These are phyloP conservation scores for Rostratula benghalensis DNA, from an alignment of 2,113 vertebrate species.

Conservation along the genomic window DNA sequence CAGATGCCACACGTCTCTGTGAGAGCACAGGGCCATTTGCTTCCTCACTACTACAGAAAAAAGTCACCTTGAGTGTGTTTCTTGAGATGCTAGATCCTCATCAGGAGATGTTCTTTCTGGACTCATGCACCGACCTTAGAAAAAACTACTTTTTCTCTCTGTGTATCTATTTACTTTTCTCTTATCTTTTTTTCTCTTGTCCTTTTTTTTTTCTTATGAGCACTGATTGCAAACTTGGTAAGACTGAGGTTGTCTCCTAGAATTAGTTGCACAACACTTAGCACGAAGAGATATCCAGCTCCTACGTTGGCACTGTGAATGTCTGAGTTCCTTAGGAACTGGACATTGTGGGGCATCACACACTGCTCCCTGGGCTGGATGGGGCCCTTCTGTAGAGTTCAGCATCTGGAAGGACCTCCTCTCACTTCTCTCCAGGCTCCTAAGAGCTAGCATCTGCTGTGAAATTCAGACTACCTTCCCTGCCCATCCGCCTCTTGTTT, in stretches of 20 bases:
- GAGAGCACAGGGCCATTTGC: neutral
- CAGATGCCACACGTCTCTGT: neutral
- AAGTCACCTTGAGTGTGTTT: neutral
- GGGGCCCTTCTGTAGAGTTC: neutral
- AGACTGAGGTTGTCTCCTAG: neutral
- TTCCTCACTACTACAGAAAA: neutral
- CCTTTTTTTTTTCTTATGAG: neutral
- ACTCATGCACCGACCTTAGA: neutral
- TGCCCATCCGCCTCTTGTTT: slow-evolving; percentile 49
- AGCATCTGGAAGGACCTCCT: neutral
- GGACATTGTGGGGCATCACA: neutral
- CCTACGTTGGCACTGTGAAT: neutral
- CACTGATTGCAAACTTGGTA: neutral
- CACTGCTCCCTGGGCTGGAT: neutral
- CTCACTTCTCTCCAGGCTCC: neutral
- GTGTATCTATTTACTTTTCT: neutral
- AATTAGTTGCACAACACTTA: neutral
- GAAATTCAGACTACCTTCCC: slow-evolving; percentile 48
- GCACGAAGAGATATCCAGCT: neutral
- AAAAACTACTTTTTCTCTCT: neutral
- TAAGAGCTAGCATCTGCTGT: neutral
- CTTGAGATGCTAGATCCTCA: neutral
- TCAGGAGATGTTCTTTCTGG: neutral
- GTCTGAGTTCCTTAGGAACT: neutral
- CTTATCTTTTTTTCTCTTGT: neutral